Conservation (phyloP, 1,140 invertebrate species). For the Odontomachus brunneus region DNA sequence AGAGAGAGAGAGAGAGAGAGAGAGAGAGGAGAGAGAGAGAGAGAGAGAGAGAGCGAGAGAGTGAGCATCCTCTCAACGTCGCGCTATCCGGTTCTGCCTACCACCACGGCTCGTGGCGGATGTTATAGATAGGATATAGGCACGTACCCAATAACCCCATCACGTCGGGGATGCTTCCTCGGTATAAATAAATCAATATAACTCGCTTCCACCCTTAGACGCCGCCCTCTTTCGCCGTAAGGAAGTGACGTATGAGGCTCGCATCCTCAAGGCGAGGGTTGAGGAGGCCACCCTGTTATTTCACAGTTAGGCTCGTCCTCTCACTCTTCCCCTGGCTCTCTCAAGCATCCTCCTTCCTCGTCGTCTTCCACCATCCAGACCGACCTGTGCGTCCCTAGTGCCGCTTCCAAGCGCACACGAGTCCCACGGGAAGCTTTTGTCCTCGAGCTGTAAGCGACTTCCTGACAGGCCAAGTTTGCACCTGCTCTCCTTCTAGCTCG, state of each 20-base stretch:
- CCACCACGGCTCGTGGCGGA: neutral
- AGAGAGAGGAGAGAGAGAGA: no score
- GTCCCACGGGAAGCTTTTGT: slow-evolving; percentile 85
- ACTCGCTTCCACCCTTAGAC: slow-evolving; percentile 73
- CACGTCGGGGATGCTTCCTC: slow-evolving; percentile 71
- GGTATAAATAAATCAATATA: slow-evolving; percentile 85
- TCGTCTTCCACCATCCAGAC: slow-evolving; percentile 72
- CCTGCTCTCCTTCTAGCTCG: slow-evolving; percentile 81
- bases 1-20: slow-evolving; percentile 11
- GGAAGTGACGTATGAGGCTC: slow-evolving; percentile 83
- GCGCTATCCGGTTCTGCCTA: slow-evolving; percentile 13
- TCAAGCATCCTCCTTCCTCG: slow-evolving; percentile 74
- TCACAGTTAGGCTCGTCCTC: slow-evolving; percentile 83
- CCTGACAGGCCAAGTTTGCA: slow-evolving; percentile 85
- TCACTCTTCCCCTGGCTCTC: slow-evolving; percentile 66
- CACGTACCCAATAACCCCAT: slow-evolving; percentile 82
- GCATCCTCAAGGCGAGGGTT: slow-evolving; percentile 76
- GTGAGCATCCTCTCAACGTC: slow-evolving; percentile 25
- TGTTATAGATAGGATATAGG: slow-evolving; percentile 64
- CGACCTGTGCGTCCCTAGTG: slow-evolving; percentile 69
- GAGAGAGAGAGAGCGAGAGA: neutral
- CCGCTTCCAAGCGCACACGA: slow-evolving; percentile 78
- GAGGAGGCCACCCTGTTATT: slow-evolving; percentile 82
- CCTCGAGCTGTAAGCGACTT: slow-evolving; percentile 85
- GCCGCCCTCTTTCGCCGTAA: slow-evolving; percentile 71